Conservation (phyloP, 1,140 invertebrate genomes). For the Drosophila sulfurigaster region DNA sequence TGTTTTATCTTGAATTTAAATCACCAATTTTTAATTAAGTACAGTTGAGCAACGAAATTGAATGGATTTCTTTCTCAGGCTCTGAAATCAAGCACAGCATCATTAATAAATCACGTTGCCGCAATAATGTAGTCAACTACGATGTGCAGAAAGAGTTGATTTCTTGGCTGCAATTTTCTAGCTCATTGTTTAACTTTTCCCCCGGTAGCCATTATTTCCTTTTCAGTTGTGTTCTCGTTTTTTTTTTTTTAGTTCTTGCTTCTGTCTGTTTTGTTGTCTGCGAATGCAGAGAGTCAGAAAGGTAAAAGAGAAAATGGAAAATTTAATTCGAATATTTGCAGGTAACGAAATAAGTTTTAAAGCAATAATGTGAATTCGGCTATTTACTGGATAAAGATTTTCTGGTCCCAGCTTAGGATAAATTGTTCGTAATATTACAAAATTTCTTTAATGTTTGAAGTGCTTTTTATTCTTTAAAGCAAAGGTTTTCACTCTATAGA, state of each 20-base stretch:
- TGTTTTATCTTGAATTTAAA: neutral
- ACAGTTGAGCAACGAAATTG: neutral
- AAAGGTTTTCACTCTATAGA: neutral
- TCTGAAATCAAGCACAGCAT: neutral
- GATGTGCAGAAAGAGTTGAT: conserved; percentile 3
- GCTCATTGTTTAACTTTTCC: conserved; percentile 32
- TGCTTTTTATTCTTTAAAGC: too few species aligned
- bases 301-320: neutral
- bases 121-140: conserved; percentile 33
- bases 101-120: conserved; percentile 41
- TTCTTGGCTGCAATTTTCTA: conserved; percentile 24
- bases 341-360: neutral
- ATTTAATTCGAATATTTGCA: conserved; percentile 28
- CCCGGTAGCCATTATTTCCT: neutral
- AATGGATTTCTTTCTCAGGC: conserved; percentile 4
- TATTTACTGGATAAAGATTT: conserved; percentile 22
- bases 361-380: conserved; percentile 13
- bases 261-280: conserved; percentile 4
- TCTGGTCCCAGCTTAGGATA: too few species aligned
- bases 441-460: too few species aligned
- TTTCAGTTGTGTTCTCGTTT: neutral
- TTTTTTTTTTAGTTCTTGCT: conserved; percentile 26
- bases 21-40: conserved; percentile 3
- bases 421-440: too few species aligned
- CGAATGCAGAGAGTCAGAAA: neutral